Evolutionary conservation across 2,797 vertebrate genomes (phyloP).

Genomic region (Glyptemys insculpta): DNA sequence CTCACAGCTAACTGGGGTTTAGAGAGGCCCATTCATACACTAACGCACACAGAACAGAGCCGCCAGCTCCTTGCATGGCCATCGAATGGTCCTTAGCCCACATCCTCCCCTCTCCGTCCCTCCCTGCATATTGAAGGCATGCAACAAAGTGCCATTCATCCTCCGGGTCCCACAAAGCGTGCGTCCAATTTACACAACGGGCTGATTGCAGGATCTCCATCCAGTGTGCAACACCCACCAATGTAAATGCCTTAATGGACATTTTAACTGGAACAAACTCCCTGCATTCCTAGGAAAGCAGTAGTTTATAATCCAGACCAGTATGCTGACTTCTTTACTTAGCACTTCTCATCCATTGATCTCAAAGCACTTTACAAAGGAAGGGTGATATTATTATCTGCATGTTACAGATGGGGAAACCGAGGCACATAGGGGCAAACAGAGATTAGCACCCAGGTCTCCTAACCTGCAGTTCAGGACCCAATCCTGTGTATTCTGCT

Average conservation of each 20-base stretch:
- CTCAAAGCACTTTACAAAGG: slow-evolving; percentile 10
- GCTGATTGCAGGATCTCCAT: background rate
- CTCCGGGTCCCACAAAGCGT: background rate
- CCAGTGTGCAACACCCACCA: background rate
- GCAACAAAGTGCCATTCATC: background rate
- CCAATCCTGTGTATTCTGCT: background rate
- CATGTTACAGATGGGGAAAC: background rate
- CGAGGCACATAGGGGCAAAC: fast-evolving
- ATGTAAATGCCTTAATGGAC: background rate
- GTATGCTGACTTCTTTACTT: fast-evolving
- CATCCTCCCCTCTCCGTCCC: background rate
- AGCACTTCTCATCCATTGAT: background rate
- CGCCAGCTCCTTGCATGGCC: background rate
- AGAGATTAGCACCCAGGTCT: background rate
- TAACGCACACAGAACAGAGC: background rate
- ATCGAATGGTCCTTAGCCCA: background rate
- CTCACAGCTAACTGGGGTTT: background rate
- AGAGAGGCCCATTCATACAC: background rate
- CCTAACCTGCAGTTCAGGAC: background rate
- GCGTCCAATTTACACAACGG: background rate
- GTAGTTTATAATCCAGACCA: background rate
- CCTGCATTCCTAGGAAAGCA: fast-evolving
- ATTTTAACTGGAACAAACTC: slow-evolving; percentile 16
- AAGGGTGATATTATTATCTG: background rate
- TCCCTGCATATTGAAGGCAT: background rate